Evolutionary conservation across 2,113 vertebrate species (phyloP).

Genomic region (Macquaria australasica): DNA sequence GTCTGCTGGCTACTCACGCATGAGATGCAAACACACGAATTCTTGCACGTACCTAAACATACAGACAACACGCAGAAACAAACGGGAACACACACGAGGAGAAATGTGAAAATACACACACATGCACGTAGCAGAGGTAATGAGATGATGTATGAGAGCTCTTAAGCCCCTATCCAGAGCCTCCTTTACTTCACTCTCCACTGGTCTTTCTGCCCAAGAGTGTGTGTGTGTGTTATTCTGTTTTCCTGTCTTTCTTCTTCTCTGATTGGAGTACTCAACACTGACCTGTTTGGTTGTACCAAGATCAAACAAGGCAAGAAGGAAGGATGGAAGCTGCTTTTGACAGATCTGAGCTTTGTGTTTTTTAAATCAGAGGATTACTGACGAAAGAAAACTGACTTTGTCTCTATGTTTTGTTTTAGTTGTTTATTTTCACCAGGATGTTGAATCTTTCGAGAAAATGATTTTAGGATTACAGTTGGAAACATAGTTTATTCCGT

Average conservation of each 20-base stretch:
- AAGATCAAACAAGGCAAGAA: constrained; percentile 23
- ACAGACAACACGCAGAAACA: constrained; percentile 5
- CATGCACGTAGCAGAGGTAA: constrained; percentile 51
- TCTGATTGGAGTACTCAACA: constrained; percentile 30
- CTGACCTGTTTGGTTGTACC: constrained; percentile 27
- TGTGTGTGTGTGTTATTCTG: background rate
- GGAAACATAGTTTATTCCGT: background rate
- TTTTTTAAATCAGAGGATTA: constrained; percentile 33
- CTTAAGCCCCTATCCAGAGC: constrained; percentile 56
- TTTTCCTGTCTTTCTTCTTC: background rate
- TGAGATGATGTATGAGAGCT: constrained; percentile 75
- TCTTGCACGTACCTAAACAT: constrained; percentile 11
- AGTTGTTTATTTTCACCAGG: background rate
- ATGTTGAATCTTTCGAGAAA: background rate
- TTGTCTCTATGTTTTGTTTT: background rate
- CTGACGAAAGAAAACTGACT: background rate
- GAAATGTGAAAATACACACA: constrained; percentile 11
- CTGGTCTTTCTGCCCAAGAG: constrained; percentile 35
- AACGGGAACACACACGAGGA: background rate
- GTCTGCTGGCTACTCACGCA: constrained; percentile 61
- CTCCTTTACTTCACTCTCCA: constrained; percentile 48
- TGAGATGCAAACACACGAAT: constrained; percentile 31
- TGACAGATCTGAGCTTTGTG: constrained; percentile 30
- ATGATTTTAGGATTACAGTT: background rate
- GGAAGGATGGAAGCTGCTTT: constrained; percentile 17